Evolutionary conservation across 2,113 vertebrate species (phyloP).

Genomic region (Hystrix brachyura): DNA sequence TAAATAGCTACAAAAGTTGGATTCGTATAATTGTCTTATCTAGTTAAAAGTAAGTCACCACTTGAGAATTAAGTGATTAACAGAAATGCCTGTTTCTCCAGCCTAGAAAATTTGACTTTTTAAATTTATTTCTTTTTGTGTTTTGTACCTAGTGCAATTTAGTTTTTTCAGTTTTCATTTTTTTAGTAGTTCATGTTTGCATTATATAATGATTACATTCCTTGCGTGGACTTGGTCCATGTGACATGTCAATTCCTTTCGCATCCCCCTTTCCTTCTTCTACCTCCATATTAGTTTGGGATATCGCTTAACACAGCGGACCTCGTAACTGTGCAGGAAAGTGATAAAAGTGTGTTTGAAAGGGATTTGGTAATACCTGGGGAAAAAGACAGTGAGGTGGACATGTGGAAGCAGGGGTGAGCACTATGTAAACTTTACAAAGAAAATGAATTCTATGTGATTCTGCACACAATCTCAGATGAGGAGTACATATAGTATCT

Average conservation of each 20-base stretch:
- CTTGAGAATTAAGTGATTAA: slow-evolving; percentile 28
- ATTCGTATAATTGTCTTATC: neutral
- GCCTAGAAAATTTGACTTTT: neutral
- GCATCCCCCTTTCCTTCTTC: neutral
- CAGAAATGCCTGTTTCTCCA: neutral
- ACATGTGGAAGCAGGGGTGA: neutral
- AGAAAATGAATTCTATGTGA: neutral
- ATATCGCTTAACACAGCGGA: neutral
- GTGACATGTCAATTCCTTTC: neutral
- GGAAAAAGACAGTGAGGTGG: neutral
- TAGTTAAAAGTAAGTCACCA: slow-evolving; percentile 38
- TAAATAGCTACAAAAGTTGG: neutral
- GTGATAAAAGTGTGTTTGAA: neutral
- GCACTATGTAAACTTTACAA: neutral
- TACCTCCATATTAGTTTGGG: neutral
- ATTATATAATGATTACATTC: neutral
- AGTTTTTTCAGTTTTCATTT: neutral
- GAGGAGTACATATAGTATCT: neutral
- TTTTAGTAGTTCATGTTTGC: neutral
- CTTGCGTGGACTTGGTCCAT: neutral
- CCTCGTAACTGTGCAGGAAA: neutral
- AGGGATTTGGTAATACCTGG: neutral
- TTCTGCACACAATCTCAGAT: neutral
- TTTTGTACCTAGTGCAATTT: neutral
- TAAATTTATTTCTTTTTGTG: neutral